phyloP scores from a whole-genome alignment of 2,113 vertebrate species.

The Tychaedon coryphoeus region DNA sequence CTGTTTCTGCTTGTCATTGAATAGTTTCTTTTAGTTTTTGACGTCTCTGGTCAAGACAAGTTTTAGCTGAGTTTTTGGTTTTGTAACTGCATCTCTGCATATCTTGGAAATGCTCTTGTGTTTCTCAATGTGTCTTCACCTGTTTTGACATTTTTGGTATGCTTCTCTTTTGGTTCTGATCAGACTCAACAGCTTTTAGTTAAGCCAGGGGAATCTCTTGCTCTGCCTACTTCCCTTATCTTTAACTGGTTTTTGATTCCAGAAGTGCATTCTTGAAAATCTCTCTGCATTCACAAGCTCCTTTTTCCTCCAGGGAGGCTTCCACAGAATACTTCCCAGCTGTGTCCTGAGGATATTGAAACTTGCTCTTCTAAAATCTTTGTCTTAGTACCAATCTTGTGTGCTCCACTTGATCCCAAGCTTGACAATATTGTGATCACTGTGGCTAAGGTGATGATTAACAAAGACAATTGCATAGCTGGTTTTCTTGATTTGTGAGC shows the following conservation, averaged over 20 bases:
- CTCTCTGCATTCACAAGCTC: neutral
- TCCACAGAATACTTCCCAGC: neutral
- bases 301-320: neutral
- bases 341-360: neutral
- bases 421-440: neutral
- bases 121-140: neutral
- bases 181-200: neutral
- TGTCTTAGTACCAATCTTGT: neutral
- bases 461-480: neutral
- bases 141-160: neutral
- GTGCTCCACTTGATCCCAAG: rapidly evolving
- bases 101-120: neutral
- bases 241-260: neutral
- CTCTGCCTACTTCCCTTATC: neutral
- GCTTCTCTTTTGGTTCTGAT: neutral
- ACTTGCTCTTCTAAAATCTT: neutral
- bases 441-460: neutral
- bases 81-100: neutral
- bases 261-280: neutral
- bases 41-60: neutral
- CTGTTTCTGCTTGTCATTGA: neutral
- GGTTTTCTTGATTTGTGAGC: neutral
- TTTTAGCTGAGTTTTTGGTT: neutral
- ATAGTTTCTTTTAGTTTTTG: neutral
- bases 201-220: neutral